A percentile compares a stretch with the other conserved stretches of the same genome.
Evolutionary conservation across 1,140 invertebrate species (phyloP).

Genomic region (Zaprionus taronus): DNA sequence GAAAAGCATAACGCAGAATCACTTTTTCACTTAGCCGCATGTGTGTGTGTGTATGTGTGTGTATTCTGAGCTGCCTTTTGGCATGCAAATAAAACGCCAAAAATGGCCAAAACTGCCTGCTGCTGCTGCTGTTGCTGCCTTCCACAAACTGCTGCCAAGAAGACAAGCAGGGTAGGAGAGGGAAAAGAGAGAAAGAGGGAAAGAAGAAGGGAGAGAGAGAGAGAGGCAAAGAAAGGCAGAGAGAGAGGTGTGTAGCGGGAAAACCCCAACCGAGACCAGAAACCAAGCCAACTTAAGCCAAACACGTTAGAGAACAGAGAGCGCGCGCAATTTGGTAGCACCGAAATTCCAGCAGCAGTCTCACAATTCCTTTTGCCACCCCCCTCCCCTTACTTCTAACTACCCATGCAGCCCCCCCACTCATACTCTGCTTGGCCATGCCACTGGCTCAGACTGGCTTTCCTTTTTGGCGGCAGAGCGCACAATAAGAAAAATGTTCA

Average conservation of each 20-base stretch:
- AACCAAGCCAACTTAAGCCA: conserved; percentile 80
- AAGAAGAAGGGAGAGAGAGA: too few species aligned
- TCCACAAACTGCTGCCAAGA: neutral
- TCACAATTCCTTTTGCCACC: neutral
- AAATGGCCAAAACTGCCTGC: conserved; percentile 20
- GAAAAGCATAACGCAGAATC: conserved; percentile 56
- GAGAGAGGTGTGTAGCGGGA: neutral
- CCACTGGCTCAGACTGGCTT: neutral
- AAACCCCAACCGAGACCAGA: conserved; percentile 65
- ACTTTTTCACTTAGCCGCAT: conserved; percentile 76
- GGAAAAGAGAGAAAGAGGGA: neutral
- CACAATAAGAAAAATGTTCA: conserved; percentile 80
- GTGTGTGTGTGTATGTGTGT: conserved; percentile 15
- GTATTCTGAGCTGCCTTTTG: conserved; percentile 64
- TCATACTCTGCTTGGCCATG: neutral
- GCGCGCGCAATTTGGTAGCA: conserved; percentile 69
- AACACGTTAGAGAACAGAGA: conserved; percentile 78
- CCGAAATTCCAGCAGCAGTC: conserved; percentile 45
- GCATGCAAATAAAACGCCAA: conserved; percentile 76
- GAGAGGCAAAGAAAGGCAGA: neutral
- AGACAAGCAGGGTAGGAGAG: neutral
- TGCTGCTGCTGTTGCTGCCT: neutral
- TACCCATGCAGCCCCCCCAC: neutral
- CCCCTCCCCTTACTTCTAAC: neutral
- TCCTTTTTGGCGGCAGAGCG: conserved; percentile 11